Percentiles rank a stretch among this genome's conserved stretches.
These are phyloP conservation scores for Toxotes jaculatrix DNA, from an alignment of 2,113 vertebrate genomes.

Conservation along the genomic window DNA sequence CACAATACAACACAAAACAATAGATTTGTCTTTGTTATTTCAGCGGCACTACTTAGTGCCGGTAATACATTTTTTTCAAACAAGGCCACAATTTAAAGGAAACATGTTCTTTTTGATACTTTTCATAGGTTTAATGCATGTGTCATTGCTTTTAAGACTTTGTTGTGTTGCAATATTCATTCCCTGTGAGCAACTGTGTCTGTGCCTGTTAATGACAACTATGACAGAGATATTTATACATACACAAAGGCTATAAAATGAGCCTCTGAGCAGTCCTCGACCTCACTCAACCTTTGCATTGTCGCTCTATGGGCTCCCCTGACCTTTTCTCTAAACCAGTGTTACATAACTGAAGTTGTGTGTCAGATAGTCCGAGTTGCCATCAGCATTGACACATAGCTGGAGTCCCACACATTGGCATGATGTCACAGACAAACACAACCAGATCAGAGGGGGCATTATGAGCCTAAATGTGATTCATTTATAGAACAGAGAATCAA, in stretches of 20 bases:
- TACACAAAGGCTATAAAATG: neutral
- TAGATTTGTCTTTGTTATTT: neutral
- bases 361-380: conserved; percentile 26
- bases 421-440: conserved; percentile 16
- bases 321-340: conserved; percentile 49
- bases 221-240: conserved; percentile 10
- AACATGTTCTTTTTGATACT: no score
- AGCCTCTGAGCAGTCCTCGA: neutral
- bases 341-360: conserved; percentile 54
- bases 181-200: neutral
- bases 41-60: neutral
- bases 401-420: neutral
- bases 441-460: conserved; percentile 31
- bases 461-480: conserved; percentile 10
- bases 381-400: neutral
- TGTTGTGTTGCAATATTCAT: conserved; percentile 2
- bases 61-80: no score
- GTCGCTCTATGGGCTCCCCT: conserved; percentile 49
- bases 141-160: neutral
- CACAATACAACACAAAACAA: neutral
- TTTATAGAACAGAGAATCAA: conserved; percentile 33
- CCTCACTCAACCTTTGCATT: neutral
- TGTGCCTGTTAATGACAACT: neutral
- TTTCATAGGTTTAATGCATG: neutral
- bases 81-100: no score